phyloP scores from a whole-genome alignment of 2,888 invertebrate species.

The Celastrina argiolus region DNA sequence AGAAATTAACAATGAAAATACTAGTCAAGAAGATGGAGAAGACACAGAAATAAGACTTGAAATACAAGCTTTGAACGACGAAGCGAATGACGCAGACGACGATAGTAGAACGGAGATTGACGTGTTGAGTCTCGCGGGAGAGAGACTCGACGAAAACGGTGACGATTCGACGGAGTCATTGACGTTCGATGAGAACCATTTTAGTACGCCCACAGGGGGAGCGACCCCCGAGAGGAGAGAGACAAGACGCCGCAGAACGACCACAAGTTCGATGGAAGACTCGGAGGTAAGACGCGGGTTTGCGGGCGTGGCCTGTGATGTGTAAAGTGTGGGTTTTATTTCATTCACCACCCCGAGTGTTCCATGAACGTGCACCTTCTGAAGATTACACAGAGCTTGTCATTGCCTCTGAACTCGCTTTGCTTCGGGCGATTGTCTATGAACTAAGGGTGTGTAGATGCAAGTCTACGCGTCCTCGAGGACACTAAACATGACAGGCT shows the following conservation, averaged over 20 bases:
- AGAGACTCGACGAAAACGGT: conserved; percentile 31
- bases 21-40: conserved; percentile 45
- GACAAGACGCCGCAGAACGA: conserved; percentile 42
- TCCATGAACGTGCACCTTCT: conserved; percentile 15
- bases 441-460: conserved; percentile 39
- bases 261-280: conserved; percentile 60
- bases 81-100: conserved; percentile 31
- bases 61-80: conserved; percentile 32
- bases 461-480: conserved; percentile 26
- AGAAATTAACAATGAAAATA: conserved; percentile 35
- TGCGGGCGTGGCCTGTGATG: conserved; percentile 46
- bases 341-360: conserved; percentile 21
- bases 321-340: conserved; percentile 29
- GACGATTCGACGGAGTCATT: conserved; percentile 46
- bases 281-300: conserved; percentile 66
- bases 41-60: conserved; percentile 30
- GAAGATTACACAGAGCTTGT: conserved; percentile 33
- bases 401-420: conserved; percentile 34
- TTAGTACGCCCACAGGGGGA: conserved; percentile 68
- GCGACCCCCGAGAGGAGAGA: conserved; percentile 46
- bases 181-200: conserved; percentile 73
- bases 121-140: conserved; percentile 32
- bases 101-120: conserved; percentile 34
- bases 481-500: conserved; percentile 52
- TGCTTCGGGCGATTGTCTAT: conserved; percentile 66